Percentiles rank a stretch among this genome's conserved stretches.
Conservation (phyloP, 2,797 vertebrate species). For the Peromyscus aztecus region DNA sequence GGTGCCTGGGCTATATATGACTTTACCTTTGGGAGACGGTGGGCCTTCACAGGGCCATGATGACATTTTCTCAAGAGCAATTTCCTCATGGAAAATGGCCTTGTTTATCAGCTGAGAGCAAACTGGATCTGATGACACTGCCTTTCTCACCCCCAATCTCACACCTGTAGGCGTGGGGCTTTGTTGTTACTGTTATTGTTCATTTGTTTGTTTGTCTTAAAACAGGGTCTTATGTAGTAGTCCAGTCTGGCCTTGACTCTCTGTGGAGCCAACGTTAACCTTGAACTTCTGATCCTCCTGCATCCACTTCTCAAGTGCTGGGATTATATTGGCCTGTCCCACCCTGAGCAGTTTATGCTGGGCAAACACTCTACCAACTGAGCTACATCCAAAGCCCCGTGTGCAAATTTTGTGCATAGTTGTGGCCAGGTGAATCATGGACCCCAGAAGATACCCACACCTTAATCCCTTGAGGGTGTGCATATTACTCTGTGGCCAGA, state of each 20-base stretch:
- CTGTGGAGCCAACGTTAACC: background rate
- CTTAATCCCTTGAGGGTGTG: rapidly evolving
- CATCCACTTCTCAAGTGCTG: background rate
- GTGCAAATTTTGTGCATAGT: rapidly evolving
- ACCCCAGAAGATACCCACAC: background rate
- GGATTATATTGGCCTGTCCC: background rate
- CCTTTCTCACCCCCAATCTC: background rate
- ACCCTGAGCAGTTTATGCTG: background rate
- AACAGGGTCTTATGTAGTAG: background rate
- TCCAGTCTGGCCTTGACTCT: background rate
- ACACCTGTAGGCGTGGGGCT: background rate
- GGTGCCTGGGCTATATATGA: rapidly evolving
- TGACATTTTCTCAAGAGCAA: constrained; percentile 45
- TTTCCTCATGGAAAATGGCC: constrained; percentile 66
- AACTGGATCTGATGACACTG: no score
- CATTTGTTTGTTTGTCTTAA: background rate
- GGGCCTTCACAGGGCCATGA: background rate
- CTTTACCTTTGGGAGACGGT: background rate
- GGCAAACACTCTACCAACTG: background rate
- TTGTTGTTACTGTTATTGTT: background rate
- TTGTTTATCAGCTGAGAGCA: background rate
- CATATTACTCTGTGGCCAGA: background rate
- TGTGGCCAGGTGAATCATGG: background rate
- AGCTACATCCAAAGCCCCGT: background rate
- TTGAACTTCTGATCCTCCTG: background rate